Base-by-base conservation (phyloP, 2,113 vertebrate species). In the Blennius ocellaris region DNA sequence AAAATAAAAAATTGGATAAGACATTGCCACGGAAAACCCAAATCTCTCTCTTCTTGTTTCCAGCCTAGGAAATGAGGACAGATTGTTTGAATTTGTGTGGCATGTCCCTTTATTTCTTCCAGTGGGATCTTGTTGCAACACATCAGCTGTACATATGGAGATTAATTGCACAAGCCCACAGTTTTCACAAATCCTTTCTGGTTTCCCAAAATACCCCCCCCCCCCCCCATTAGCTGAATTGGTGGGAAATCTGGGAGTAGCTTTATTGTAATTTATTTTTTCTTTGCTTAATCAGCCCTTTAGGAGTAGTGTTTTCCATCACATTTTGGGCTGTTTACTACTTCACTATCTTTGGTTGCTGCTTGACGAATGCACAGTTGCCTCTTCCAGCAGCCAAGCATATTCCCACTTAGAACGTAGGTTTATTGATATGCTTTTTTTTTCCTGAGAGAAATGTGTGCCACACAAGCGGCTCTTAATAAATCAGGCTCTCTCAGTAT, bases 301-400 rank as follows among this genome's bases (percentile, higher is more conserved):
- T 76, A 51, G 57, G 50, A 82, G 38, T 69, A 40, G 54, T 80
- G 72, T 76, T 84, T 92, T 85, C 79, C 61, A 83, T 90, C 75
- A 61, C 74, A 73, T 66, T 73, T 82, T 76, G 67, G 69, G 39
- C 83, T 89, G 83, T 90, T 90, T 88, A 80, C 58, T 70, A 16
- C 62, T 69, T 62, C 40, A 77, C 62, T 44, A 59, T 78, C 15
- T 7, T 72, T 50, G 67, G 75, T 89, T 87, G 87, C 69, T 21
- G 43, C 61, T 67, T 49, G 41, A 73, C 79, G 78, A 83, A 78
- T 76, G 52, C 53, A 66, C 78, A 72, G 51, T 81, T 58, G 56
- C 68, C 67, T 70, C 78, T 72, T 72, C 63, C 63, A 50, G 69
- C 54, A 82, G 81, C 76, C 76, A 90, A 86, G 39, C 78, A 80